These are phyloP conservation scores for Aethina tumida DNA, from an alignment of 1,140 invertebrate genomes.

Conservation along the genomic window DNA sequence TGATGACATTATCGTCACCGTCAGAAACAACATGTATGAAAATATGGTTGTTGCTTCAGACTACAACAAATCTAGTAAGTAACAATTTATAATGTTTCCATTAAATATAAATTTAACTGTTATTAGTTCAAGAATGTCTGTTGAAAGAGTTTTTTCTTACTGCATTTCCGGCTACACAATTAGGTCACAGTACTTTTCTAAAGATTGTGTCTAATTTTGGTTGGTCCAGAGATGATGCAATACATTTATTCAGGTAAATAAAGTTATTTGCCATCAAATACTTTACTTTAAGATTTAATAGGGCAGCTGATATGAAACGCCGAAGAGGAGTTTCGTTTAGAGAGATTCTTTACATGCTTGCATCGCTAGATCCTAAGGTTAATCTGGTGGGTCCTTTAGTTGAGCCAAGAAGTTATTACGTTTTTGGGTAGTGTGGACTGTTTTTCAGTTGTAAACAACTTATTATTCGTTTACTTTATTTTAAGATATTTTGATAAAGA, in stretches of 20 bases:
- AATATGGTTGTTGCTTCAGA: conserved; percentile 22
- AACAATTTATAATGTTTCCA: not conserved
- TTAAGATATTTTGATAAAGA: conserved; percentile 27
- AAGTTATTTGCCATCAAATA: conserved; percentile 13
- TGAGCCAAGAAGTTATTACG: conserved; percentile 38
- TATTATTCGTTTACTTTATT: too few species aligned
- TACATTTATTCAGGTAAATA: not conserved
- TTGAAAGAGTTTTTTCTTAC: not conserved
- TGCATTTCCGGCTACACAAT: not conserved
- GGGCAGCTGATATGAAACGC: conserved; percentile 37
- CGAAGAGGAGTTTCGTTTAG: conserved; percentile 37
- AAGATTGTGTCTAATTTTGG: too few species aligned
- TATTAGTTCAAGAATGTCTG: not conserved
- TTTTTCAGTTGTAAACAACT: too few species aligned
- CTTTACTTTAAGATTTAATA: conserved; percentile 13
- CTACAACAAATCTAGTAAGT: conserved; percentile 21
- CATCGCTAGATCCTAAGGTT: conserved; percentile 36
- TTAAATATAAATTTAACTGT: too few species aligned
- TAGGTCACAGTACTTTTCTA: not conserved
- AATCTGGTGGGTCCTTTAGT: conserved; percentile 34
- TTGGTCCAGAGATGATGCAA: not conserved
- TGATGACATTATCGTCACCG: conserved; percentile 21
- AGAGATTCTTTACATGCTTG: conserved; percentile 37
- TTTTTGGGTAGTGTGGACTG: conserved; percentile 37
- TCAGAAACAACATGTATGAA: conserved; percentile 17